Conservation (phyloP, 2,113 vertebrate genomes). For the Neopipo cinnamomea region DNA sequence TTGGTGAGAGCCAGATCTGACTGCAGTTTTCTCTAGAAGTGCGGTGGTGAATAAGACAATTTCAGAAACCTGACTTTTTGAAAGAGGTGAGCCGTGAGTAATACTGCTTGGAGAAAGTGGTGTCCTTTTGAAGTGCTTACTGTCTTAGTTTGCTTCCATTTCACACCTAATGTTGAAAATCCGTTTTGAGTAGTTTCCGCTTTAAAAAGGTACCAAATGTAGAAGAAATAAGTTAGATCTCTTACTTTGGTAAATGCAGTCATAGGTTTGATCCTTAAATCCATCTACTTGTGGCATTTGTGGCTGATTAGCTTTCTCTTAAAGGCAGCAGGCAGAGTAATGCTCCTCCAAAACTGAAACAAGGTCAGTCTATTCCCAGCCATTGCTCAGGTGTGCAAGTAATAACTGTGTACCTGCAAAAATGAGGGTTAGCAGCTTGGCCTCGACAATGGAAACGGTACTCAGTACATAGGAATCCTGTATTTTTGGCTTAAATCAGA, state of each 20-base stretch:
- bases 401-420: not conserved
- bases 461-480: fast-evolving
- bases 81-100: not conserved
- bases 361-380: not conserved
- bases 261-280: not conserved
- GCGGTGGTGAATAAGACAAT: not conserved
- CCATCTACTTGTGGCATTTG: not conserved
- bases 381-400: not conserved
- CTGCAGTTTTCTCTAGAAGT: not conserved
- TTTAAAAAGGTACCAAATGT: not conserved
- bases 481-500: not conserved
- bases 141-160: not conserved
- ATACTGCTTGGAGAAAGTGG: not conserved
- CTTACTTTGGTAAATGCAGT: not conserved
- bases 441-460: not conserved
- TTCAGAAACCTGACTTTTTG: not conserved
- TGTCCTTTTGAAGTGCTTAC: not conserved
- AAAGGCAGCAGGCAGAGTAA: not conserved
- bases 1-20: not conserved
- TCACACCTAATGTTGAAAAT: not conserved
- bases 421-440: not conserved
- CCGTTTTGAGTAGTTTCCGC: not conserved
- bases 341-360: not conserved
- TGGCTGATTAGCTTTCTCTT: not conserved
- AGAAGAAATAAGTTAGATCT: not conserved